phyloP scores from a whole-genome alignment of 2,113 vertebrate species.

The Anser cygnoides region DNA sequence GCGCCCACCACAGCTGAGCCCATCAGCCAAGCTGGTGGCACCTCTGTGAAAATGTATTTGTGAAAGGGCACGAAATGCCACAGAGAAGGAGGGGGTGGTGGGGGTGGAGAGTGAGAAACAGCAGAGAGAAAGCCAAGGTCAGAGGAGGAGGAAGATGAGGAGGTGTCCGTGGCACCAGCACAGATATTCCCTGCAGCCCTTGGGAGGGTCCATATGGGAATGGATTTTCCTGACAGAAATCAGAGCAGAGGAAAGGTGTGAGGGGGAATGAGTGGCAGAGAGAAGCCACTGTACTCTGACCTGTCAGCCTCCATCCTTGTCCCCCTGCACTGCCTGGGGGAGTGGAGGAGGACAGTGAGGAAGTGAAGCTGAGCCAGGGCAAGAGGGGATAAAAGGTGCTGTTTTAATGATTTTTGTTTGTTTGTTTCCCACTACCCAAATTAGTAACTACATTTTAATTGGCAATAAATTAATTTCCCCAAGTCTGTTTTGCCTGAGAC shows the following conservation, averaged over 20 bases:
- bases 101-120: neutral
- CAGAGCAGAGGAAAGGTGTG: neutral
- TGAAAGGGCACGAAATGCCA: neutral
- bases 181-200: neutral
- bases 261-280: neutral
- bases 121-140: neutral
- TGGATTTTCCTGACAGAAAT: neutral
- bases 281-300: neutral
- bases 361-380: neutral
- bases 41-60: neutral
- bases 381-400: neutral
- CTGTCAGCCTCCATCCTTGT: neutral
- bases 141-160: neutral
- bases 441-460: neutral
- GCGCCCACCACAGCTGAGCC: neutral
- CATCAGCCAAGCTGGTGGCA: neutral
- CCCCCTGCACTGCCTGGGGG: neutral
- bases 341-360: neutral
- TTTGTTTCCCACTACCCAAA: neutral
- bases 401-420: neutral
- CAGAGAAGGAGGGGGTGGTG: neutral
- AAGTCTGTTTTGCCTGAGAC: rapidly evolving
- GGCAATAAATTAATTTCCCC: neutral
- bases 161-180: neutral
- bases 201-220: neutral